phyloP scores from a whole-genome alignment of 1,140 invertebrate species.

The Aphaenogaster ashmeadi region DNA sequence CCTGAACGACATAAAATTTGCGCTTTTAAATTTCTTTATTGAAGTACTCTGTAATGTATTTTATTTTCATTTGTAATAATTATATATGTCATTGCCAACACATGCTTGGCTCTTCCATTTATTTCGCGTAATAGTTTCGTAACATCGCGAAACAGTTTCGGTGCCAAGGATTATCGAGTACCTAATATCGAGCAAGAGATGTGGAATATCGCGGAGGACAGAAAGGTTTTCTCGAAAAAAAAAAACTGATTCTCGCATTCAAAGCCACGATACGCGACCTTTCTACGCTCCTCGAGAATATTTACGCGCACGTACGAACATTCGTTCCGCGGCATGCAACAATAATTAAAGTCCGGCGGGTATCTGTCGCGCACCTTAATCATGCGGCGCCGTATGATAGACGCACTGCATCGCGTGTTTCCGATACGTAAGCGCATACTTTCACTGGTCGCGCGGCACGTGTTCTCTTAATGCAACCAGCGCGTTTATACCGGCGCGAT shows the following conservation, averaged over 20 bases:
- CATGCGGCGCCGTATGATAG: slow-evolving; percentile 75
- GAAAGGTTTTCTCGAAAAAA: slow-evolving; percentile 9
- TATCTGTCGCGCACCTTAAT: slow-evolving; percentile 78
- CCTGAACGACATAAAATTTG: neutral
- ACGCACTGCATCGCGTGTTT: slow-evolving; percentile 67
- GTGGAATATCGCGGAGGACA: neutral
- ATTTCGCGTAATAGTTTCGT: neutral
- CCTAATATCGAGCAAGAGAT: slow-evolving; percentile 2
- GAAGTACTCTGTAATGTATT: neutral
- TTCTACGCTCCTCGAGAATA: slow-evolving; percentile 16
- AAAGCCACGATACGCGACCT: slow-evolving; percentile 44
- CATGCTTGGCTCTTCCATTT: neutral
- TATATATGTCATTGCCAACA: neutral
- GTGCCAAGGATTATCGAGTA: neutral
- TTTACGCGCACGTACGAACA: slow-evolving; percentile 35
- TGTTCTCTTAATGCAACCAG: slow-evolving; percentile 64
- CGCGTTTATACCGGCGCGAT: slow-evolving; percentile 37
- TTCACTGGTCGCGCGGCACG: slow-evolving; percentile 75
- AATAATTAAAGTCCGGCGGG: slow-evolving; percentile 69
- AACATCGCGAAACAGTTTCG: neutral
- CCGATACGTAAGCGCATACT: slow-evolving; percentile 77
- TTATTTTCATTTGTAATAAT: neutral
- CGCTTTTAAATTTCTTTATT: neutral
- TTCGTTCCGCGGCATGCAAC: slow-evolving; percentile 59
- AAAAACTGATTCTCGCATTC: slow-evolving; percentile 68